Percentiles rank a stretch among this genome's conserved stretches.
Evolutionary conservation across 2,113 vertebrate species (phyloP).

Genomic region (Brevimyrus niger): DNA sequence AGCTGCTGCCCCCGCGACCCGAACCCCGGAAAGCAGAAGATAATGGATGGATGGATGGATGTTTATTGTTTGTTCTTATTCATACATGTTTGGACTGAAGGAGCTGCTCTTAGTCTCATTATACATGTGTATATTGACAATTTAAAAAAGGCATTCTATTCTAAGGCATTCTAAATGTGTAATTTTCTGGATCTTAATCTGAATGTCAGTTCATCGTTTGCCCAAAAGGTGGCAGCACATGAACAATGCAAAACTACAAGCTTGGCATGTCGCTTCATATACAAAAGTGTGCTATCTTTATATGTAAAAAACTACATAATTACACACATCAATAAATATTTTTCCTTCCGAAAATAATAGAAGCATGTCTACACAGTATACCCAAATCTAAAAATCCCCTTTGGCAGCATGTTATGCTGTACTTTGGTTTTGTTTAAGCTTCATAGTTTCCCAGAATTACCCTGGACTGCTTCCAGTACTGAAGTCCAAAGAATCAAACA

Average conservation of each 20-base stretch:
- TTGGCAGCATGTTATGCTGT: not conserved
- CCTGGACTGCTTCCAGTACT: not conserved
- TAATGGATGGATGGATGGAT: no score
- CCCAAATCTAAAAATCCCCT: not conserved
- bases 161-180: not conserved
- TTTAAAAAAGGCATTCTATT: no score
- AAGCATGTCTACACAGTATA: not conserved
- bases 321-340: not conserved
- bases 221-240: not conserved
- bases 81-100: no score
- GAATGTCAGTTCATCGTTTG: not conserved
- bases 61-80: no score
- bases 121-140: no score
- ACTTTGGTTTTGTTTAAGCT: not conserved
- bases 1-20: no score
- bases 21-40: no score
- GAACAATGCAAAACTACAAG: not conserved
- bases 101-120: no score
- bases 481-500: not conserved
- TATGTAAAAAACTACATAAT: not conserved
- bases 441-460: not conserved
- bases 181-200: not conserved
- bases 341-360: not conserved
- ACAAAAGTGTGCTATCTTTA: not conserved
- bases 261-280: not conserved